A percentile compares a stretch with the other conserved stretches of the same genome.
Evolutionary conservation across 2,888 invertebrate species (phyloP).

Genomic region (Tineola bisselliella): DNA sequence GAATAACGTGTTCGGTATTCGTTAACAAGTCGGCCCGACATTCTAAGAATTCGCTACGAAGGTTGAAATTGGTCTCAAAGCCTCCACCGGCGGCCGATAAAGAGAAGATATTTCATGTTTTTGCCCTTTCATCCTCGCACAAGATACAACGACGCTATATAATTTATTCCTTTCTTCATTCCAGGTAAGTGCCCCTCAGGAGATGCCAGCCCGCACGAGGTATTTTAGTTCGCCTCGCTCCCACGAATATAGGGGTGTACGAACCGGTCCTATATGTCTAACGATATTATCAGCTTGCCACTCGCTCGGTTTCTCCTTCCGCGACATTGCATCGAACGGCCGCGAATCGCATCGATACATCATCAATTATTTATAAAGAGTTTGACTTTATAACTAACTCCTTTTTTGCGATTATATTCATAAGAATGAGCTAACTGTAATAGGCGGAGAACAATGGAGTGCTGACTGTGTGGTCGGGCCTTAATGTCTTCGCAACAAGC

Average conservation of each 20-base stretch:
- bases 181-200: slow-evolving; percentile 28
- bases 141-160: slow-evolving; percentile 24
- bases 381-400: slow-evolving; percentile 37
- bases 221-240: slow-evolving; percentile 31
- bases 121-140: slow-evolving; percentile 34
- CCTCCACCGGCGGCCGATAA: slow-evolving; percentile 26
- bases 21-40: slow-evolving; percentile 23
- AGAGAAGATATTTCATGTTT: slow-evolving; percentile 28
- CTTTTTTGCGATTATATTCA: slow-evolving; percentile 15
- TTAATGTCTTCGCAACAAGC: neutral
- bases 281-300: slow-evolving; percentile 23
- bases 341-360: slow-evolving; percentile 24
- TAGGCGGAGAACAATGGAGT: neutral
- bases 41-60: slow-evolving; percentile 33
- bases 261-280: slow-evolving; percentile 35
- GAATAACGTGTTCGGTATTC: slow-evolving; percentile 26
- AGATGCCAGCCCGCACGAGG: slow-evolving; percentile 23
- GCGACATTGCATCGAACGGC: slow-evolving; percentile 31
- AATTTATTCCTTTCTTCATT: slow-evolving; percentile 35
- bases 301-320: slow-evolving; percentile 45
- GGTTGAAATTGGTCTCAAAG: neutral
- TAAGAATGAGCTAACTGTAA: neutral
- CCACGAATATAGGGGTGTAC: slow-evolving; percentile 36
- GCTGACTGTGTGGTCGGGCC: neutral
- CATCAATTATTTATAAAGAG: slow-evolving; percentile 46